Base-by-base conservation (phyloP, 2,113 vertebrate genomes). In the Mugil cephalus region DNA sequence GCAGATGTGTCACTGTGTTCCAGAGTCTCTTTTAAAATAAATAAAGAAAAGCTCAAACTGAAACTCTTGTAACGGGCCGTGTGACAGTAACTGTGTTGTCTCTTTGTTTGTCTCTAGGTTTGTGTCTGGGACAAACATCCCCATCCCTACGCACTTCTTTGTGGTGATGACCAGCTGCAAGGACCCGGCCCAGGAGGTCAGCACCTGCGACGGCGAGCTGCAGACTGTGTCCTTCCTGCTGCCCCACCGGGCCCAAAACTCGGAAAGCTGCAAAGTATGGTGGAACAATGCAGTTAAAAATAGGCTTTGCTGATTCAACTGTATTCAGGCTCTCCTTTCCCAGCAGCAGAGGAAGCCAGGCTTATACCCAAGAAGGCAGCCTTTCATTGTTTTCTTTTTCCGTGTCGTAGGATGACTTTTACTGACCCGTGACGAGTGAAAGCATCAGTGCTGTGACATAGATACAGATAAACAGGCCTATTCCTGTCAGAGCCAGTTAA, bases 61-160 rank as follows among this genome's bases (percentile, higher is more conserved):
- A 66, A 53, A 17, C 19, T 17, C 13, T 7, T 4, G 6, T 11
- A 38, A 36, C 3, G 7, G 2, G 51, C 14, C 4, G 4, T 51
- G 5, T 52, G 15, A 8, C 4, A 34, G 14, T 42, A 1, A 6
- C 45, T 30, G 1, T 35, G 8, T n/a, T 19, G 10, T 67, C 2
- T 38, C 46, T 72, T 10, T 74, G 36, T 75, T 43, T 63, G 10
- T 38, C 8, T 82, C 3, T 38, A 95, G 94, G 53, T 87, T 81
- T 12, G 69, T 87, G 8, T 1, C 80, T 0, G 71, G 4, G 0
- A 82, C 80, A 0, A 51, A 45, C 42, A 82, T 93, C 34, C 42
- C 93, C 1, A 2, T 94, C 4, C 94, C 94, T 9, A 93, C 94
- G 0, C 94, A 95, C 82, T 94, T 88, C 82, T 95, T 93, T 13